Conservation (phyloP, 2,113 vertebrate genomes). For the Sarotherodon lohbergeri region DNA sequence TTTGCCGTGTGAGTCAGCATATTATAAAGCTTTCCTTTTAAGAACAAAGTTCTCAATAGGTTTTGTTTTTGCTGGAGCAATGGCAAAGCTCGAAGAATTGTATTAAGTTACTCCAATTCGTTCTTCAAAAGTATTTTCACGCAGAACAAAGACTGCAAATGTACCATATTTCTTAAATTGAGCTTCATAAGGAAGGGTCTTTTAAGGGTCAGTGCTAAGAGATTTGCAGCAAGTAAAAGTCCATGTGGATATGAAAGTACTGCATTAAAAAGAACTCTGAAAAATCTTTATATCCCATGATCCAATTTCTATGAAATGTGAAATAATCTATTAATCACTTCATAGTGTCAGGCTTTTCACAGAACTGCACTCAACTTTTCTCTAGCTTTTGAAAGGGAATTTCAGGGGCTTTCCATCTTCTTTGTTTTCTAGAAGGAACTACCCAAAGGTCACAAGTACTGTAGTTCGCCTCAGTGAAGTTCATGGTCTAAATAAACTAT, state of each 20-base stretch:
- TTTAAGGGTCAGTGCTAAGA: neutral
- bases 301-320: neutral
- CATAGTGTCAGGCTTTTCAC: neutral
- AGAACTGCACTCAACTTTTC: neutral
- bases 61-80: neutral
- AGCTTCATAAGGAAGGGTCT: neutral
- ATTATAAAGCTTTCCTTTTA: neutral
- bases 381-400: neutral
- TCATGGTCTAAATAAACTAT: neutral
- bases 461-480: accelerated
- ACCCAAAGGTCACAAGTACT: neutral
- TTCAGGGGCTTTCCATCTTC: neutral
- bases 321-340: neutral
- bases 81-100: neutral
- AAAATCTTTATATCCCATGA: no score
- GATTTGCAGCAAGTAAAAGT: neutral
- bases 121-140: neutral
- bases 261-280: neutral
- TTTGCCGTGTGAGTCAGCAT: accelerated
- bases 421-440: neutral
- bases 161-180: neutral
- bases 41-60: neutral
- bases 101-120: neutral
- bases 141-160: neutral
- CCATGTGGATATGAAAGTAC: neutral